Base-by-base conservation (phyloP, 2,113 vertebrate species). In the Baryphthengus martii region DNA sequence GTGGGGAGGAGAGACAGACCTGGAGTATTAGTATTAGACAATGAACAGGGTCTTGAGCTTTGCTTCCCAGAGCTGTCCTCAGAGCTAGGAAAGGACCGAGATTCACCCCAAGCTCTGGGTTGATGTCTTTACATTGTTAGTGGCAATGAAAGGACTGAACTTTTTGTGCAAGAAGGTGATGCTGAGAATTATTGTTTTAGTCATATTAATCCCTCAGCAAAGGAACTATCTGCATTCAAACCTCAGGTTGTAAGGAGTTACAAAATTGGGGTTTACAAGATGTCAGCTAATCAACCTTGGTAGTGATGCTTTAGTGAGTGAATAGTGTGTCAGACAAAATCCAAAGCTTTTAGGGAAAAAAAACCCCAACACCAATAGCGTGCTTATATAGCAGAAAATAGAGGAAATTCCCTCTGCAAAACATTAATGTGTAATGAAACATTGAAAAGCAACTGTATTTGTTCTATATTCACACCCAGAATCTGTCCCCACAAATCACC, bases 41-140 rank as follows among this genome's bases (percentile, higher is more conserved):
- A 4, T 3, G 7, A 40, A 17, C 29, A 68, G 14, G 16, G 29
- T 17, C 28, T 79, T 16, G 50, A 86, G 33, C 49, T 94, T 28
- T 18, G n/a, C 47, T 70, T 73, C 63, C 71, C 40, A 70, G 21
- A 56, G 26, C n/a, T 62, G 42, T 29, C 26, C 39, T 78, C 47
- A 71, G 47, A 72, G 37, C n/a, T 42, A 9, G 26, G 56, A 49
- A 82, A 88, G 39, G 26, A 49, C 6, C 25, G 58, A 93, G 39
- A 26, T 11, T 59, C 39, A 26, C 5, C 11, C 23, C 0, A 0
- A 39, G 45, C 14, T 40, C 77, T 67, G 33, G 13, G 25, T 71
- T 14, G 70, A 52, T 1, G 3, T 53, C 55, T 61, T 65, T 55
- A 70, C 37, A 16, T 42, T 56, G 33, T 52, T 56, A 65, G 12